Evolutionary conservation across 1,140 invertebrate genomes (phyloP).

Genomic region (Diachasma alloeum): DNA sequence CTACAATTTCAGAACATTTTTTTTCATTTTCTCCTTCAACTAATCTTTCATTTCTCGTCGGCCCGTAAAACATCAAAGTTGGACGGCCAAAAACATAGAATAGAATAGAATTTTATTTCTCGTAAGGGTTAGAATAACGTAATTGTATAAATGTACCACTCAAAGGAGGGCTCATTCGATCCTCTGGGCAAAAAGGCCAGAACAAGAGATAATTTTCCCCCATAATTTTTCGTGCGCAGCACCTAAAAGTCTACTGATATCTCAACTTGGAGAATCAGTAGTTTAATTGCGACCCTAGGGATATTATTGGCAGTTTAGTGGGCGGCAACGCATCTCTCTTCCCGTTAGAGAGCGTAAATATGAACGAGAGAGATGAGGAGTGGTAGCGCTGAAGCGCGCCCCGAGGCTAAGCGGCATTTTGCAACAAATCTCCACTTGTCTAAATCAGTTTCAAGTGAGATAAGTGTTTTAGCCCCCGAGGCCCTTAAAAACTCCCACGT

Average conservation of each 20-base stretch:
- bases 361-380: conserved; percentile 1
- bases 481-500: conserved; percentile 12
- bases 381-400: conserved; percentile 21
- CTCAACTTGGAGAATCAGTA: conserved; percentile 24
- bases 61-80: too few relatives aligned
- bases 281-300: conserved; percentile 38
- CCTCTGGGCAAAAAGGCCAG: neutral
- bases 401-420: conserved; percentile 38
- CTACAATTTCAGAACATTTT: too few relatives aligned
- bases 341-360: neutral
- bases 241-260: neutral
- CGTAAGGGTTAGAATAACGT: too few relatives aligned
- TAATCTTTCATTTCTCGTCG: too few relatives aligned
- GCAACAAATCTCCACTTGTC: conserved; percentile 62
- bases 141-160: too few relatives aligned
- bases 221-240: neutral
- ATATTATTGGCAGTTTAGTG: conserved; percentile 45
- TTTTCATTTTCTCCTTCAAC: too few relatives aligned
- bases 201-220: neutral
- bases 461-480: conserved; percentile 47
- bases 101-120: too few relatives aligned
- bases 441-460: conserved; percentile 62
- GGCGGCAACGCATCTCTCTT: conserved; percentile 31
- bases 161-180: neutral
- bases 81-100: too few relatives aligned